Conservation (phyloP, 1,140 invertebrate species). For the Gonioctena quinquepunctata region DNA sequence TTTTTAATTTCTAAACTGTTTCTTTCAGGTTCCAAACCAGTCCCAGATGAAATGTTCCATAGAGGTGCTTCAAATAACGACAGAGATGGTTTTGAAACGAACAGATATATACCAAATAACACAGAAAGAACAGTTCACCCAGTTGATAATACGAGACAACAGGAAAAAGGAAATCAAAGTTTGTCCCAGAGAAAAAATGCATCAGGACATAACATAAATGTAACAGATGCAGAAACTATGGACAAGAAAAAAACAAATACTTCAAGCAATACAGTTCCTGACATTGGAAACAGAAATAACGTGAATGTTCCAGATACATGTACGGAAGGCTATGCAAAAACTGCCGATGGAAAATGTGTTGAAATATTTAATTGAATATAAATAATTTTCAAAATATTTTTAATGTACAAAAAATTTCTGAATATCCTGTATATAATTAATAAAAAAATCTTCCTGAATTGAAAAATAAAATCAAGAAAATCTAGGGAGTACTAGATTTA, state of each 20-base stretch:
- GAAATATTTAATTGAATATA: not conserved
- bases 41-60: no score
- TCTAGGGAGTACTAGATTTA: no score
- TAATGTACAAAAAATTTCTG: no score
- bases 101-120: no score
- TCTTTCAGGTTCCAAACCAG: no score
- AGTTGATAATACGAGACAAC: not conserved
- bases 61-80: no score
- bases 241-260: not conserved
- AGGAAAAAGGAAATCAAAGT: not conserved
- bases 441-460: no score
- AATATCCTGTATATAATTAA: no score
- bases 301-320: constrained; percentile 14
- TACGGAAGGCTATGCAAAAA: not conserved
- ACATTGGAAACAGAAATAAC: not conserved
- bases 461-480: no score
- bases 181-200: not conserved
- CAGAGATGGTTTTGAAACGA: no score
- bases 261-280: not conserved
- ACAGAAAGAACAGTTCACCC: not conserved
- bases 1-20: no score
- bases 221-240: not conserved
- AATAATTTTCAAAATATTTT: not conserved
- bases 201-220: not conserved
- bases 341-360: constrained; percentile 6